Conservation (phyloP, 2,888 invertebrate genomes). For the Catocala nupta region DNA sequence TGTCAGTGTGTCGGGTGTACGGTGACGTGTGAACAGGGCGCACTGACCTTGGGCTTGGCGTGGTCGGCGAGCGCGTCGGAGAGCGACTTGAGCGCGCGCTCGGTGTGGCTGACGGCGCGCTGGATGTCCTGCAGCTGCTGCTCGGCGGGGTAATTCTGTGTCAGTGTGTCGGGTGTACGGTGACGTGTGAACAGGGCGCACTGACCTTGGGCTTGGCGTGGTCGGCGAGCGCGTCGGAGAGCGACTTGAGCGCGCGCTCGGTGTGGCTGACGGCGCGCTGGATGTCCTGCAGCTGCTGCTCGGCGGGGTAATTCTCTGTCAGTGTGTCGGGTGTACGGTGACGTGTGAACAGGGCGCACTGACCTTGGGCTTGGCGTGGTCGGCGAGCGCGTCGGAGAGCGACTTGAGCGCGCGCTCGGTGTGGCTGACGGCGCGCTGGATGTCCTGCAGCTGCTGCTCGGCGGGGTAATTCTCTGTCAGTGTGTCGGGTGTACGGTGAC, state of each 20-base stretch:
- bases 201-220: conserved; percentile 69
- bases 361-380: background rate
- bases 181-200: too few species aligned
- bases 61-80: conserved; percentile 94
- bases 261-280: conserved; percentile 97
- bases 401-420: conserved; percentile 1
- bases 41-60: conserved; percentile 67
- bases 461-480: conserved; percentile 93
- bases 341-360: too few species aligned
- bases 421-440: background rate
- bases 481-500: conserved; percentile 84
- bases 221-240: conserved; percentile 95
- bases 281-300: conserved; percentile 95
- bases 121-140: conserved; percentile 96
- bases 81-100: conserved; percentile 97
- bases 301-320: conserved; percentile 97
- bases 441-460: conserved; percentile 88
- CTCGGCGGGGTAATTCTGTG: conserved; percentile 98
- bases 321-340: too few species aligned
- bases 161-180: conserved; percentile 86
- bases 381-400: background rate
- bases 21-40: too few species aligned
- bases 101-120: conserved; percentile 96
- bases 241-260: conserved; percentile 97
- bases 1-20: conserved; percentile 88